Evolutionary conservation across 1,140 invertebrate genomes (phyloP).

Genomic region (Oscheius sp.): DNA sequence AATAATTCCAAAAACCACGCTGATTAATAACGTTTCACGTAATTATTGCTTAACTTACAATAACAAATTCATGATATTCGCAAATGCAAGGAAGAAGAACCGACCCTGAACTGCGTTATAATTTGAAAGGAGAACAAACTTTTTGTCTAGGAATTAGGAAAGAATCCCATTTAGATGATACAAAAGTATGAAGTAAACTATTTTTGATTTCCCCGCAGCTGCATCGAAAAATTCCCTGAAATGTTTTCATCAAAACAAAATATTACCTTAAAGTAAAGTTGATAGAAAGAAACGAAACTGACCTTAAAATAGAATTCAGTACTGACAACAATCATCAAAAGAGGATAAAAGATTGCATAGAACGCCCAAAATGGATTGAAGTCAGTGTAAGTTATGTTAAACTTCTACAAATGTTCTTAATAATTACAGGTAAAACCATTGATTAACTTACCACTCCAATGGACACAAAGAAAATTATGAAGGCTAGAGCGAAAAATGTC

Average conservation of each 20-base stretch:
- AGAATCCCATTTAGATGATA: conserved; percentile 27
- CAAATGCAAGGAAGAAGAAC: conserved; percentile 64
- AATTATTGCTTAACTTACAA: conserved; percentile 63
- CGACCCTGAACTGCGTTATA: too few relatives aligned
- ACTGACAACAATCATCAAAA: conserved; percentile 72
- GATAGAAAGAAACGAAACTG: too few relatives aligned
- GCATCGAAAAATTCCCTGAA: conserved; percentile 21
- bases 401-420: too few relatives aligned
- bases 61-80: conserved; percentile 75
- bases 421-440: too few relatives aligned
- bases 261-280: too few relatives aligned
- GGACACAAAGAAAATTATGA: conserved; percentile 77
- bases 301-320: conserved; percentile 84
- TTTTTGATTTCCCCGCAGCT: conserved; percentile 3
- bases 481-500: conserved; percentile 75
- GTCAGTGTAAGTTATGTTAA: conserved; percentile 70
- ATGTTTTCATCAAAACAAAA: too few relatives aligned
- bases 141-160: conserved; percentile 54
- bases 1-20: conserved; percentile 71
- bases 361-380: conserved; percentile 76
- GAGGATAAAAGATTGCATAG: conserved; percentile 74
- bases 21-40: conserved; percentile 43
- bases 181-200: conserved; percentile 4
- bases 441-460: conserved; percentile 72
- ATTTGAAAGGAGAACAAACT: too few relatives aligned